A percentile compares a stretch with the other conserved stretches of the same genome.
These are phyloP conservation scores for Noturus placidus DNA, from an alignment of 2,113 vertebrate species.

Conservation along the genomic window DNA sequence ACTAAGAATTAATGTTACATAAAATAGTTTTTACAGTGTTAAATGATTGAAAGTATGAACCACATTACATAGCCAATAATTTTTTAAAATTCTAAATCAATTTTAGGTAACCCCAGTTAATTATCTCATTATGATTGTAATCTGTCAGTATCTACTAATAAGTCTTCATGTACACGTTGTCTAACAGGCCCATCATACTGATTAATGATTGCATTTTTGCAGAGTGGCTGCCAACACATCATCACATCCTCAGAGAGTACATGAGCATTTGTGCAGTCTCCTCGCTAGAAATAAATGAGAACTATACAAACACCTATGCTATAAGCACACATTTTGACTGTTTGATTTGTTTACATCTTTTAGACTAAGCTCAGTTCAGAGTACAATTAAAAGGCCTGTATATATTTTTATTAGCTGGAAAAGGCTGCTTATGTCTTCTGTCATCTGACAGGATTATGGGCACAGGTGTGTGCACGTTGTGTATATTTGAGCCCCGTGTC, in stretches of 20 bases:
- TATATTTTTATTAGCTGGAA: neutral
- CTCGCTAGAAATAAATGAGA: neutral
- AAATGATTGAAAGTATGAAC: neutral
- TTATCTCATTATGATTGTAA: neutral
- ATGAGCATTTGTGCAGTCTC: neutral
- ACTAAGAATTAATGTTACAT: neutral
- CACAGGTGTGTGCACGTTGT: conserved; percentile 35
- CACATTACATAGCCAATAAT: neutral
- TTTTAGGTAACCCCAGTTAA: neutral
- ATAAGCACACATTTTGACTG: neutral
- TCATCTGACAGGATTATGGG: conserved; percentile 27
- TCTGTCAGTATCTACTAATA: neutral
- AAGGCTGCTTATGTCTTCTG: conserved; percentile 16
- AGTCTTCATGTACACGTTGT: neutral
- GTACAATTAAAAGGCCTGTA: neutral
- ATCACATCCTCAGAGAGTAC: neutral
- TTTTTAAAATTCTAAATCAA: neutral
- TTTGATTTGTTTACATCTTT: neutral
- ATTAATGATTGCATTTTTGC: neutral
- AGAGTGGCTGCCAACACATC: neutral
- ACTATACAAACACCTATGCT: neutral
- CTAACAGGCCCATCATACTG: conserved; percentile 4
- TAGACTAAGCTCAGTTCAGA: neutral
- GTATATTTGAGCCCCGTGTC: conserved; percentile 12
- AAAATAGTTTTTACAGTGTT: neutral